Conservation (phyloP, 2,888 invertebrate species). For the Ethmia dodecea region DNA sequence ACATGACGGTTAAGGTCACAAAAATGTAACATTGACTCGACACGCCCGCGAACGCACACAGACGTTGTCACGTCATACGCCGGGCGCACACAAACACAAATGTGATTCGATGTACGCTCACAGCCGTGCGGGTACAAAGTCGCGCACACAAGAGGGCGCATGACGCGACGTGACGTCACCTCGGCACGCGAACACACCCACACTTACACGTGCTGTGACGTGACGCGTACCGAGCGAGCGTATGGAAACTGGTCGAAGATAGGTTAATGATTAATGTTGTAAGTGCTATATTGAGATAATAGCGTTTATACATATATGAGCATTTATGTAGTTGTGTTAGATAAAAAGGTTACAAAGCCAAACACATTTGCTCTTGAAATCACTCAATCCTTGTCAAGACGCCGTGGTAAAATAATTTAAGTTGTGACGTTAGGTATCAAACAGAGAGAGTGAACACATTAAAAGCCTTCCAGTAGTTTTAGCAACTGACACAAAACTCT, state of each 20-base stretch:
- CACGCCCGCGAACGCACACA: conserved; percentile 44
- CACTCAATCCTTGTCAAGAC: too few species aligned
- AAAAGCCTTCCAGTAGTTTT: too few species aligned
- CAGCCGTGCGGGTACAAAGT: conserved; percentile 18
- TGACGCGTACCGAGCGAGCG: conserved; percentile 40
- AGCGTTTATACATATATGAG: too few species aligned
- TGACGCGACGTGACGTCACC: conserved; percentile 65
- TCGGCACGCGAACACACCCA: conserved; percentile 69
- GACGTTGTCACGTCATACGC: too few species aligned
- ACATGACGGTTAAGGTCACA: conserved; percentile 72
- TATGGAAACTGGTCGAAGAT: background rate
- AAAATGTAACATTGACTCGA: conserved; percentile 72
- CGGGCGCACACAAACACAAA: conserved; percentile 2
- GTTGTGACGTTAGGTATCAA: too few species aligned
- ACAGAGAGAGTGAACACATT: too few species aligned
- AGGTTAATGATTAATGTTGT: background rate
- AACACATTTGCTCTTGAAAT: too few species aligned
- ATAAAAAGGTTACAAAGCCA: too few species aligned
- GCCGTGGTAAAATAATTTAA: too few species aligned
- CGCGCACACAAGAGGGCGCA: conserved; percentile 34
- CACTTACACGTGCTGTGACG: conserved; percentile 49
- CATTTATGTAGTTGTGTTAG: too few species aligned
- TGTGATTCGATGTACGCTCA: conserved; percentile 7
- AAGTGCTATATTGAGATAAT: background rate
- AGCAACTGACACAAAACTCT: too few species aligned